Percentiles rank a stretch among this genome's conserved stretches.
Evolutionary conservation across 2,113 vertebrate genomes (phyloP).

Genomic region (Capreolus pygargus): DNA sequence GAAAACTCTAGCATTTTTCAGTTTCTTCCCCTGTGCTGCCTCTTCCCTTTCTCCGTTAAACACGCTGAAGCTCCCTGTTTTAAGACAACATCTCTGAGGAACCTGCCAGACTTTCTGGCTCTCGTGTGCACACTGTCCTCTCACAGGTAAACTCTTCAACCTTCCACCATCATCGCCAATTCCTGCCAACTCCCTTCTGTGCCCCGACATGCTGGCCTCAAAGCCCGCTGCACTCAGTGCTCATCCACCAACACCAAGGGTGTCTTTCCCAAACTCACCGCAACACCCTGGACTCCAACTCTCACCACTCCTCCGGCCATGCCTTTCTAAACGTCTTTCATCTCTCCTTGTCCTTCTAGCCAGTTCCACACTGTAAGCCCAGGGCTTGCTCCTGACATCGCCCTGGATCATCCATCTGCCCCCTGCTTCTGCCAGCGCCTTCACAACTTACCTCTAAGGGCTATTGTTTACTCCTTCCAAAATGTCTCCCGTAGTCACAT

Average conservation of each 20-base stretch:
- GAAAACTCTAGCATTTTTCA: neutral
- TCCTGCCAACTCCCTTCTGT: neutral
- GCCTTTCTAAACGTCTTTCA: neutral
- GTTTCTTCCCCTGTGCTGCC: neutral
- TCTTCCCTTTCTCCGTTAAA: neutral
- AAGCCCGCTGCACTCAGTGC: neutral
- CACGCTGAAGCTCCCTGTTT: neutral
- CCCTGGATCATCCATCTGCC: neutral
- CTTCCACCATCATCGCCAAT: neutral
- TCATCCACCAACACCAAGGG: neutral
- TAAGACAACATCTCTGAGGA: neutral
- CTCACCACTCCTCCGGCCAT: neutral
- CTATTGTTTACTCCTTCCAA: neutral
- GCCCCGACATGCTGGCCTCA: neutral
- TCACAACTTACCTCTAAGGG: neutral
- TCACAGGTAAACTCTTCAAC: neutral
- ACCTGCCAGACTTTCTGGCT: neutral
- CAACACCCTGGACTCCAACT: rapidly evolving
- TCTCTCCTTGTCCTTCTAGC: neutral
- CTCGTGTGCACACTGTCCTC: neutral
- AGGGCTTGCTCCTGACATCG: neutral
- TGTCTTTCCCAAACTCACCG: neutral
- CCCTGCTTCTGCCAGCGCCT: neutral
- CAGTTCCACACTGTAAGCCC: neutral
- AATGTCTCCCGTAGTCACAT: neutral